phyloP scores from a whole-genome alignment of 2,797 vertebrate species.

The Hafferia zeledoni region DNA sequence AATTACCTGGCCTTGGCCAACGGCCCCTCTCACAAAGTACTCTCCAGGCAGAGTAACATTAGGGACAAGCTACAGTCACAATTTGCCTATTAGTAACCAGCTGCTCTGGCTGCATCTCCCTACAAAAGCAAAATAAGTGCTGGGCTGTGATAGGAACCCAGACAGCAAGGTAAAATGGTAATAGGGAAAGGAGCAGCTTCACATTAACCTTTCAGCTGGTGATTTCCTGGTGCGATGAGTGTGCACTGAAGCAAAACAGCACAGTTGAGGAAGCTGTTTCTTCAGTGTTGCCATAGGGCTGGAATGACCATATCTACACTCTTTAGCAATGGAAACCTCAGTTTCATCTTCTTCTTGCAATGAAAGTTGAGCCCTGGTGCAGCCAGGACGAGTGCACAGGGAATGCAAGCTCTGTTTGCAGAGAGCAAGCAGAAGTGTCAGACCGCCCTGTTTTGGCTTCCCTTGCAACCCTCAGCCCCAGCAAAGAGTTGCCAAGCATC shows the following conservation, averaged over 20 bases:
- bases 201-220: not conserved
- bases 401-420: not conserved
- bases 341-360: not conserved
- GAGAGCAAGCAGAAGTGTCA: not conserved
- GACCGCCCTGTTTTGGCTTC: not conserved
- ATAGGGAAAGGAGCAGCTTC: not conserved
- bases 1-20: not conserved
- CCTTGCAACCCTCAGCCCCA: not conserved
- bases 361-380: not conserved
- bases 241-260: not conserved
- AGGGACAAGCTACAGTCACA: not conserved
- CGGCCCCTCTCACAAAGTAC: not conserved
- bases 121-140: not conserved
- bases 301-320: not conserved
- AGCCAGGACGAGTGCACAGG: not conserved
- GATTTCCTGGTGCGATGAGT: not conserved
- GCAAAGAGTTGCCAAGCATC: not conserved
- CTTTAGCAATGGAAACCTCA: not conserved
- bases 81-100: not conserved
- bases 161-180: not conserved
- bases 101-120: not conserved
- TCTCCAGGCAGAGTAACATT: not conserved
- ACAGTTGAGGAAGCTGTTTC: not conserved
- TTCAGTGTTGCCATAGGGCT: not conserved
- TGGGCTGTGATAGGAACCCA: not conserved